Base-by-base conservation (phyloP, 2,113 vertebrate species). In the Chinchilla lanigera region DNA sequence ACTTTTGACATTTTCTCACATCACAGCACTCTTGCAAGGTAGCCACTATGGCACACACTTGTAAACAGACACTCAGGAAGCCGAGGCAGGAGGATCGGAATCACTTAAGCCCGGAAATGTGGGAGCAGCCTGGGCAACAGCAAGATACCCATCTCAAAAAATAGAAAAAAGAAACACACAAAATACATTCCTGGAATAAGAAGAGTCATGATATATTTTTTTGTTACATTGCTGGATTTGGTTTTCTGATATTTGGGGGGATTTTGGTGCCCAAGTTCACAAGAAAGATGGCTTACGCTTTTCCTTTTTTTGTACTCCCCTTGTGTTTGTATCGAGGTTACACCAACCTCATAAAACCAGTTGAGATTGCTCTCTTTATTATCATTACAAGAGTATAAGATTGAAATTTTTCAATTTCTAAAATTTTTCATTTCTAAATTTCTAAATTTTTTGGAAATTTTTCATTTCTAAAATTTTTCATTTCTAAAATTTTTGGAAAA, bases 401-500 rank as follows among this genome's bases (percentile, higher is more conserved):
- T 54, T 82, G 63, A 50, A 44, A 44, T 81, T 89, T 85, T 86
- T 69, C 33, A 60, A 60, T 80, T 89, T 96, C 28, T 75, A 89
- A 85, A 78, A 10, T 30, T 85, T 69, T 73, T 52, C n/a, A 44
- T 81, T 89, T 85, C 81, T 69, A 24, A n/a, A 60, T 80, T 89
- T 96, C 28, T 75, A 89, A 85, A 78, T 7, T 30, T 85, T 69
- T n/a, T n/a, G n/a, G 63, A 50, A 44, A 44, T 81, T 89, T 85
- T 86, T 69, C 33, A n/a, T 80, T 89, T 96, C 28, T 75, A 89
- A 85, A 78, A 10, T 30, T 85, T 69, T n/a, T n/a, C n/a, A n/a
- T n/a, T n/a, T n/a, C n/a, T n/a, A n/a, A n/a, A 78, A 10, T 28
- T 84, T 69, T 73, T 52, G 47, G 38, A 86, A 75, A 89, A 88